phyloP scores from a whole-genome alignment of 1,140 invertebrate species.

The Ganaspis sp. region DNA sequence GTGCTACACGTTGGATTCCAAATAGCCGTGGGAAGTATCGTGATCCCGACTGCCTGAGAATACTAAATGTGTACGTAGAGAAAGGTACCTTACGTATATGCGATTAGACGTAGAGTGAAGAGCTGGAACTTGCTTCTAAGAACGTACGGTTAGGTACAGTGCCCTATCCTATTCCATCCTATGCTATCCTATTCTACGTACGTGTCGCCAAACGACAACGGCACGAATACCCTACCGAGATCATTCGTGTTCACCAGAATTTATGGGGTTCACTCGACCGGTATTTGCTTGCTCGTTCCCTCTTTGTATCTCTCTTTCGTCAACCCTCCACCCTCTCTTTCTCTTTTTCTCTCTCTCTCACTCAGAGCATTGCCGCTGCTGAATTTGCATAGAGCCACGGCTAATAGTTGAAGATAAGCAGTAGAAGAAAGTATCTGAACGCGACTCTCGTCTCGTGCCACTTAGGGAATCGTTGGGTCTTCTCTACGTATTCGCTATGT shows the following conservation, averaged over 20 bases:
- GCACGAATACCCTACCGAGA: slow-evolving; percentile 67
- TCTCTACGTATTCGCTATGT: neutral
- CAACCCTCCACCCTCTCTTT: slow-evolving; percentile 44
- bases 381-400: slow-evolving; percentile 72
- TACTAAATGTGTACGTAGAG: slow-evolving; percentile 64
- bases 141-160: slow-evolving; percentile 60
- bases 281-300: slow-evolving; percentile 51
- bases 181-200: slow-evolving; percentile 33
- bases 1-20: slow-evolving; percentile 63
- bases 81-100: slow-evolving; percentile 54
- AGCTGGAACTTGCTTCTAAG: slow-evolving; percentile 56
- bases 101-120: slow-evolving; percentile 59
- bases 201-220: slow-evolving; percentile 66
- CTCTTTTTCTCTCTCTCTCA: slow-evolving; percentile 51
- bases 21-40: slow-evolving; percentile 75
- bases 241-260: slow-evolving; percentile 70
- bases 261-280: slow-evolving; percentile 69
- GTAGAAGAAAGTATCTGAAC: slow-evolving; percentile 47
- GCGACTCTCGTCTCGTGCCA: slow-evolving; percentile 28
- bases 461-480: slow-evolving; percentile 17
- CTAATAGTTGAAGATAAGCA: slow-evolving; percentile 73
- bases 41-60: slow-evolving; percentile 62
- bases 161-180: slow-evolving; percentile 55
- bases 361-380: slow-evolving; percentile 58
- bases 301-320: slow-evolving; percentile 46